Percentiles rank a stretch among this genome's conserved stretches.
These are phyloP conservation scores for Pelodytes ibericus DNA, from an alignment of 2,797 vertebrate species.

Conservation along the genomic window DNA sequence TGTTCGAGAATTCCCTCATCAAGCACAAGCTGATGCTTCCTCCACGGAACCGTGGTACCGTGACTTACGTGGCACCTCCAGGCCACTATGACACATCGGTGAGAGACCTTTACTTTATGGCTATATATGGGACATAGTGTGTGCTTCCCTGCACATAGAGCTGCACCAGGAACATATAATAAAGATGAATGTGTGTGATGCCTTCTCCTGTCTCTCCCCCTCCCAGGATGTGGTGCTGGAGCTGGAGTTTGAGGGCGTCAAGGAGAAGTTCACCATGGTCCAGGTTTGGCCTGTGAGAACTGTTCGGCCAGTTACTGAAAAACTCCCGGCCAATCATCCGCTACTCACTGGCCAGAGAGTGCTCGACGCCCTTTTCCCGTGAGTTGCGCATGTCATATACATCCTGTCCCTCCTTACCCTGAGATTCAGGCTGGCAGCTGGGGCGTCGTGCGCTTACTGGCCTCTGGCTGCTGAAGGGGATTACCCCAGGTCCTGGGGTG, in stretches of 20 bases:
- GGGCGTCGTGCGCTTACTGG: too few relatives aligned
- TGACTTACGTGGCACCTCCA: slow-evolving; percentile 91
- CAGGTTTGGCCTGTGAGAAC: slow-evolving; percentile 98
- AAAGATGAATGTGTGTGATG: background rate
- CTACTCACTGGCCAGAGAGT: slow-evolving; percentile 85
- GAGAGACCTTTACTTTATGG: slow-evolving; percentile 57
- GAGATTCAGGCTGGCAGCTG: too few relatives aligned
- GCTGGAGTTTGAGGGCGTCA: slow-evolving; percentile 93
- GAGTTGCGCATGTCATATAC: slow-evolving; percentile 67
- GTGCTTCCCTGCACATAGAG: too few relatives aligned
- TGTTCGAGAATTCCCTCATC: slow-evolving; percentile 88
- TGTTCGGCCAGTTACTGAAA: slow-evolving; percentile 93
- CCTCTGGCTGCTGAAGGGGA: too few relatives aligned
- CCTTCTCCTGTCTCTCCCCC: background rate
- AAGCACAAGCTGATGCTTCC: slow-evolving; percentile 97
- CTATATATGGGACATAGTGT: background rate
- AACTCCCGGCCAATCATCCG: slow-evolving; percentile 91
- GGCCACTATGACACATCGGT: slow-evolving; percentile 87
- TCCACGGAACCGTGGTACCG: slow-evolving; percentile 88
- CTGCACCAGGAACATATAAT: too few relatives aligned
- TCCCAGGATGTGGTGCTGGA: slow-evolving; percentile 92
- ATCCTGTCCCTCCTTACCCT: too few relatives aligned
- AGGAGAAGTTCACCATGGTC: slow-evolving; percentile 96
- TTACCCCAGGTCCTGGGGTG: too few relatives aligned
- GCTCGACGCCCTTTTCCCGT: slow-evolving; percentile 92